Base-by-base conservation (phyloP, 1,140 invertebrate genomes). In the Euwallacea similis region DNA sequence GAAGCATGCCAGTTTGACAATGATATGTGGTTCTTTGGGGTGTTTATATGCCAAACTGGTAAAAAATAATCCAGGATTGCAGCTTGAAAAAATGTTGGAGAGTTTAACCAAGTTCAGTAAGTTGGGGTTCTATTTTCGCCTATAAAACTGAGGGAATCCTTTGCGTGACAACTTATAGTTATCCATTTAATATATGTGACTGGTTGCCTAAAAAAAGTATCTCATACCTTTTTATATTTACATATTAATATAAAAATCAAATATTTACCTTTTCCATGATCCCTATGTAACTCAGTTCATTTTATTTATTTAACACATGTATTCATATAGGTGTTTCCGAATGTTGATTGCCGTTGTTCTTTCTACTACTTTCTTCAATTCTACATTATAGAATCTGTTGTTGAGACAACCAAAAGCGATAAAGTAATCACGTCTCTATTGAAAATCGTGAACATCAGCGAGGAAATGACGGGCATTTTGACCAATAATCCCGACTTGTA, bases 391-490 rank as follows among this genome's bases (percentile, higher is more conserved):
- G 21, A 33, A 33, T 33, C 21, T 11, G 21, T 50, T 3, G 41
- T 61, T 4, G 55, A 50, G 2, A 43, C 41, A 11, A 15, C 10
- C 21, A 59, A 41, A 44, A 21, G 16, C 55, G 53, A 66, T 11
- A 43, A 9, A 2, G 42, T 7, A 7, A 15, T 58, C 9, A n/a
- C 42, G 46, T 65, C 69, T 15, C 16, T 43, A 15, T 9, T 71
- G 10, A 60, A 60, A 66, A 56, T 66, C 54, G 67, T 69, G 42
- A 55, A 72, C 56, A 61, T 74, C 8, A 67, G 60, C 41, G 58
- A 61, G 21, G 60, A 69, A 55, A 54, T 74, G 4, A 53, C 69
- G 7, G 33, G 46, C 11, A 15, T 72, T 8, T 53, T 72, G 43
- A 46, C 1, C 8, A 50, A 63, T 1, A 58, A 68, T 58, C 62